Evolutionary conservation across 2,797 vertebrate species (phyloP), one percentile per base, ranked within the genome.

Genomic region (Prunella strophiata): DNA sequence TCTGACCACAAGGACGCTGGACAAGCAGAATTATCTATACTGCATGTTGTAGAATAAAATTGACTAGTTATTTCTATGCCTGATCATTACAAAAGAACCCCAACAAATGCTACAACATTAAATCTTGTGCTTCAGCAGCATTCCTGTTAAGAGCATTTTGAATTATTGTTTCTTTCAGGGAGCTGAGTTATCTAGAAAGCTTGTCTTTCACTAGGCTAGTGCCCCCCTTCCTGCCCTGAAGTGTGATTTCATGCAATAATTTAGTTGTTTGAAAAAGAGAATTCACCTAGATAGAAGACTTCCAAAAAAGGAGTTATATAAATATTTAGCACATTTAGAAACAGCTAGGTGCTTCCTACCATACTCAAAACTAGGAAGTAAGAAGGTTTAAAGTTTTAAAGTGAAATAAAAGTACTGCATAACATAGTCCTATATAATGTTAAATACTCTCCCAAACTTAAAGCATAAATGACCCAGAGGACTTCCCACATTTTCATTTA

Each of bases 391-490:
- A 92, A 21, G 25, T 65, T 88, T 94, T 94, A 7, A 59, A 93
- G 90, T 94, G 77, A 96, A 91, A 97, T 75, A 96, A 94, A 98
- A 97, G 97, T 94, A 97, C 96, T 96, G 96, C 89, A 92, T 94
- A 96, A 94, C 50, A 87, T 94, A 97, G 84, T 94, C 77, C 68
- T 71, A 48, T 76, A 96, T 96, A 96, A 96, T 89, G 91, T 97
- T 97, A 98, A 94, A 95, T 93, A 91, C 72, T 93, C 95, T 94
- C 94, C 88, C 50, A 65, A 47, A 93, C 90, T 93, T 97, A 97
- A 98, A 98, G 97, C 97, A 80, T 81, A 95, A 96, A 93, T 89
- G 90, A 93, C 92, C 52, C 88, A 96, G 81, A 89, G 36, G 61
- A 59, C 65, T 52, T 58, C 43, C 74, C 45, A 38, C 27, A 30